These are phyloP conservation scores for Lutjanus argentimaculatus DNA, from an alignment of 2,797 vertebrate species.

Conservation along the genomic window DNA sequence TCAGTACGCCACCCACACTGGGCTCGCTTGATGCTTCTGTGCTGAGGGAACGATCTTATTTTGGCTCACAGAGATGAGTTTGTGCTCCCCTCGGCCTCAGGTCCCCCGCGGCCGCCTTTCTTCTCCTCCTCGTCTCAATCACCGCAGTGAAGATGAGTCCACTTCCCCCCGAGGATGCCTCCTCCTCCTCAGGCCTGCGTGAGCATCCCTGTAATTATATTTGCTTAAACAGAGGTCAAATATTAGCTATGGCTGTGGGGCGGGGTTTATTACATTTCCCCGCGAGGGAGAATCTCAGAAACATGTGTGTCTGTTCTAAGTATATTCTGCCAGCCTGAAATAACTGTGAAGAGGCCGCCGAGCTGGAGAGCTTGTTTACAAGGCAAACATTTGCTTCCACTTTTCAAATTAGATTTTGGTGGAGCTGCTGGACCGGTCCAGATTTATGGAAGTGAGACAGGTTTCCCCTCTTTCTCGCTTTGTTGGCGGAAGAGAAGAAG, in stretches of 20 bases:
- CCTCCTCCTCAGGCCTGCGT: slow-evolving; percentile 32
- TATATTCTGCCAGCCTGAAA: slow-evolving; percentile 68
- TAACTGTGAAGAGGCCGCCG: slow-evolving; percentile 66
- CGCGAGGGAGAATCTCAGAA: slow-evolving; percentile 46
- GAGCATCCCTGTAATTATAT: slow-evolving; percentile 68
- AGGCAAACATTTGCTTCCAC: slow-evolving; percentile 78
- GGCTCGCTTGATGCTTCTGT: slow-evolving; percentile 38
- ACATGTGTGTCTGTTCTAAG: slow-evolving; percentile 61
- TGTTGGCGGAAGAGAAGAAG: not conserved
- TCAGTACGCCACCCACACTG: slow-evolving; percentile 32
- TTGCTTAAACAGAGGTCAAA: slow-evolving; percentile 75
- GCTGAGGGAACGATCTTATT: slow-evolving; percentile 55
- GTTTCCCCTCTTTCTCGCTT: slow-evolving; percentile 8
- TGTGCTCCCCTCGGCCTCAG: slow-evolving; percentile 31
- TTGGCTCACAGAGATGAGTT: slow-evolving; percentile 42
- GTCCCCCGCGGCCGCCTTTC: slow-evolving; percentile 13
- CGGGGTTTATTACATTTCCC: slow-evolving; percentile 63
- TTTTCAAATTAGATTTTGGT: slow-evolving; percentile 75
- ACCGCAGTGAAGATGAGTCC: slow-evolving; percentile 46
- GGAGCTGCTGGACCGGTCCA: slow-evolving; percentile 37
- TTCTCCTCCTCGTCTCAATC: slow-evolving; percentile 19
- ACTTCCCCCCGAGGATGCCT: slow-evolving; percentile 27
- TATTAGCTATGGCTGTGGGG: slow-evolving; percentile 67
- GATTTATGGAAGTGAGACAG: slow-evolving; percentile 34
- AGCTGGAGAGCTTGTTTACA: slow-evolving; percentile 72